Conservation (phyloP, 2,113 vertebrate genomes). For the Procapra przewalskii region DNA sequence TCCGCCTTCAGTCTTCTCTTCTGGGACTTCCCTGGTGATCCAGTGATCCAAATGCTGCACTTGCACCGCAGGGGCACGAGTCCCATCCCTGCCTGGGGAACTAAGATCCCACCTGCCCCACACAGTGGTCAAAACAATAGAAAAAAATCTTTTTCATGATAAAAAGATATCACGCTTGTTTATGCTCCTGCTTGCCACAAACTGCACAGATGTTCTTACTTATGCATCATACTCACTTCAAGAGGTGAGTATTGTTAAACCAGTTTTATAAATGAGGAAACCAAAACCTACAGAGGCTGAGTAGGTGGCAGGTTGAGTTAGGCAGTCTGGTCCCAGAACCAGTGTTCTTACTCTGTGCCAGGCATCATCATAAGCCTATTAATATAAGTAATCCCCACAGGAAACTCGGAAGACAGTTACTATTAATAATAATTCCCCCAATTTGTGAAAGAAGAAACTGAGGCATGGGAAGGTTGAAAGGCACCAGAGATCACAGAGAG, state of each 20-base stretch:
- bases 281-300: neutral
- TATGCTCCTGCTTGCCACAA: neutral
- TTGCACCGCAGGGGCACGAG: neutral
- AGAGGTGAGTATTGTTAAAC: neutral
- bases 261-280: neutral
- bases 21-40: neutral
- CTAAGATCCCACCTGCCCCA: neutral
- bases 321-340: neutral
- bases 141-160: neutral
- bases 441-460: neutral
- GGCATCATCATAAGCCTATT: neutral
- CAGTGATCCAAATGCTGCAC: neutral
- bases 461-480: neutral
- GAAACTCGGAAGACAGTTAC: neutral
- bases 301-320: neutral
- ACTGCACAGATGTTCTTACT: neutral
- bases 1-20: neutral
- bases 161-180: neutral
- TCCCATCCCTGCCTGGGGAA: neutral
- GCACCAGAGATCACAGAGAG: neutral
- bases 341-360: neutral
- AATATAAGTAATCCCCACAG: neutral
- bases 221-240: neutral
- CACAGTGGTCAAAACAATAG: neutral
- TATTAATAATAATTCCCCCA: neutral